Base-by-base conservation (phyloP, 2,797 vertebrate genomes). In the Balearica regulorum region DNA sequence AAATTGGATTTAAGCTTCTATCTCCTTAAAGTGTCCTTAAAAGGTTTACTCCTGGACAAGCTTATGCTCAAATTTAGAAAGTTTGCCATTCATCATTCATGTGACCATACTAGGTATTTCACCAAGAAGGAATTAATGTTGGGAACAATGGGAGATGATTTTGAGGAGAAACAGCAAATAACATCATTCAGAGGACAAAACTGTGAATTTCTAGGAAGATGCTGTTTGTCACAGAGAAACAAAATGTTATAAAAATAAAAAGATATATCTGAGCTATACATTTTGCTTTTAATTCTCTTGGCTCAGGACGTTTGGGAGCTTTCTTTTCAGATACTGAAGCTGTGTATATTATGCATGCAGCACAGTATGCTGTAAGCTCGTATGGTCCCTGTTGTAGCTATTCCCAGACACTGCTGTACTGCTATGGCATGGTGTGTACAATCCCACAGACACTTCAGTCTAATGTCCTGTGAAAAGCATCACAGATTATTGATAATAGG, bases 51-150 rank as follows among this genome's bases (percentile, higher is more conserved):
- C 68, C 80, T 95, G 71, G 71, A 71, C 44, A 88, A 83, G 76
- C 86, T 79, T 66, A 64, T 68, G 62, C 58, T 90, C 60, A 43
- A 35, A 92, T 88, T 78, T 83, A 89, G 69, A 31, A 78, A 87
- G 55, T 83, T 87, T 95, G 72, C 72, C 11, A 13, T 83, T 88
- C 43, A 8, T 87, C 4, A 1, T 69, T 83, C 65, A 37, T 92
- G 87, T 95, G 82, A 72, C 90, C 81, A 91, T 87, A 87, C 78
- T 87, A 82, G 90, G 85, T 93, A 94, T 84, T 92, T 95, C 57
- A 81, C 70, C 57, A 70, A 87, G 84, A 61, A 49, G 33, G 57
- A 81, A 84, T 57, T 73, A 84, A 78, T 84, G 46, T 22, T 66
- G 81, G 69, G 82, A 96, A 91, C 87, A 93, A 89, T 71, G 66